These are phyloP conservation scores for Drosophila triauraria DNA, from an alignment of 1,140 invertebrate genomes.

Conservation along the genomic window DNA sequence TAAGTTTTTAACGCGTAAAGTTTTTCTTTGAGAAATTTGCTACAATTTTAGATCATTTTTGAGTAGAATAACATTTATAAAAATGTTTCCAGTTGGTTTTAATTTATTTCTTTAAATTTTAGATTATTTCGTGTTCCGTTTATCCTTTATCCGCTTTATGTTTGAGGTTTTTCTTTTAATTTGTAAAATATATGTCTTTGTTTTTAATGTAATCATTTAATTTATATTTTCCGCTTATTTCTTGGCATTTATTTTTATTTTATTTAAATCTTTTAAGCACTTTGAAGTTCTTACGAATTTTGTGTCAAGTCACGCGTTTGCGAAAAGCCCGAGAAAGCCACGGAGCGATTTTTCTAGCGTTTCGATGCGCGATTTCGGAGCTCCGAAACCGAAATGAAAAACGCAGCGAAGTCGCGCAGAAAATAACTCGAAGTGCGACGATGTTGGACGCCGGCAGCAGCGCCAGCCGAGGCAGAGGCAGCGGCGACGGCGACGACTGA, in stretches of 20 bases:
- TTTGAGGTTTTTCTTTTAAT: background rate
- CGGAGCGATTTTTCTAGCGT: slow-evolving; percentile 54
- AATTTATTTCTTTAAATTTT: background rate
- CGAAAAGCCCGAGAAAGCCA: slow-evolving; percentile 30
- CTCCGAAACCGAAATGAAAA: slow-evolving; percentile 73
- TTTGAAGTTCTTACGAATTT: slow-evolving; percentile 49
- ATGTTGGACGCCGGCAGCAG: slow-evolving; percentile 31
- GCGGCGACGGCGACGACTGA: slow-evolving; percentile 12
- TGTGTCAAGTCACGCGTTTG: slow-evolving; percentile 32
- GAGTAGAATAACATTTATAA: background rate
- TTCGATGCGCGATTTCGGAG: slow-evolving; percentile 57
- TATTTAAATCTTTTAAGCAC: slow-evolving; percentile 24
- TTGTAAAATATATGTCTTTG: background rate
- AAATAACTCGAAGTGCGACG: slow-evolving; percentile 63
- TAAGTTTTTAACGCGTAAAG: background rate
- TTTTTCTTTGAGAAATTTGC: background rate
- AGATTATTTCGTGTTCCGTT: too few species aligned
- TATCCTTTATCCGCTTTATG: background rate
- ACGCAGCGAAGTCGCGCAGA: slow-evolving; percentile 68
- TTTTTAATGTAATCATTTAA: background rate
- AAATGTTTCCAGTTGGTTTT: background rate
- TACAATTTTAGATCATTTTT: background rate
- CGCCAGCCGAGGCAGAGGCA: slow-evolving; percentile 15
- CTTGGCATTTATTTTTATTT: background rate
- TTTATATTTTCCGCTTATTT: background rate